These are phyloP conservation scores for Yponomeuta plumbellus DNA, from an alignment of 2,888 invertebrate species.

Conservation along the genomic window DNA sequence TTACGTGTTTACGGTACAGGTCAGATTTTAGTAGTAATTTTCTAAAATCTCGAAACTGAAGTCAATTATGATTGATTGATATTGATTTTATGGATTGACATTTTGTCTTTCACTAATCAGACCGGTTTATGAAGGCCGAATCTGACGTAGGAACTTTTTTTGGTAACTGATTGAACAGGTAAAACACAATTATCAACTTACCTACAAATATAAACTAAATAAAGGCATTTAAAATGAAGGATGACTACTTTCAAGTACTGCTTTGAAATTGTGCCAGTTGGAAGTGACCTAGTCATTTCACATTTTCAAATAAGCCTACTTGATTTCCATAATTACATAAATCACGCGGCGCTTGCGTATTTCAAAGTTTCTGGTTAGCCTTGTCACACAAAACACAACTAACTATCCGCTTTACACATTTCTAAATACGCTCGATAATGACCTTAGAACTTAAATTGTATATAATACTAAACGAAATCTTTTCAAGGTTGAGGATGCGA, in stretches of 20 bases:
- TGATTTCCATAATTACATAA: constrained; percentile 1
- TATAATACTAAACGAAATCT: constrained; percentile 4
- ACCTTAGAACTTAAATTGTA: neutral
- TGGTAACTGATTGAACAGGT: neutral
- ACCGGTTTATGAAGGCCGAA: too few relatives aligned
- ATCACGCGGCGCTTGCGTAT: neutral
- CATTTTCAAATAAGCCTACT: neutral
- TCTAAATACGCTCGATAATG: constrained; percentile 2
- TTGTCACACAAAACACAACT: constrained; percentile 3
- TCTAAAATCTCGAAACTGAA: too few relatives aligned
- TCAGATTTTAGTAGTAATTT: too few relatives aligned
- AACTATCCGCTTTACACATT: constrained; percentile 9
- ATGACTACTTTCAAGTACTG: too few relatives aligned
- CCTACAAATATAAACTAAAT: too few relatives aligned
- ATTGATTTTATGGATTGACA: too few relatives aligned
- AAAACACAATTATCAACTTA: neutral
- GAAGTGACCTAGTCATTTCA: neutral
- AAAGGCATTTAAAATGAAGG: too few relatives aligned
- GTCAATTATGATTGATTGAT: too few relatives aligned
- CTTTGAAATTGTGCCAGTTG: neutral
- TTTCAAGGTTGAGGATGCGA: neutral
- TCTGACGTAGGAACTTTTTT: too few relatives aligned
- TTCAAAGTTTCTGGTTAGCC: constrained; percentile 12
- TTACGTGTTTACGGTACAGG: neutral
- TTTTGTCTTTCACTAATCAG: too few relatives aligned